These are phyloP conservation scores for Labroides dimidiatus DNA, from an alignment of 2,797 vertebrate species.

Conservation along the genomic window DNA sequence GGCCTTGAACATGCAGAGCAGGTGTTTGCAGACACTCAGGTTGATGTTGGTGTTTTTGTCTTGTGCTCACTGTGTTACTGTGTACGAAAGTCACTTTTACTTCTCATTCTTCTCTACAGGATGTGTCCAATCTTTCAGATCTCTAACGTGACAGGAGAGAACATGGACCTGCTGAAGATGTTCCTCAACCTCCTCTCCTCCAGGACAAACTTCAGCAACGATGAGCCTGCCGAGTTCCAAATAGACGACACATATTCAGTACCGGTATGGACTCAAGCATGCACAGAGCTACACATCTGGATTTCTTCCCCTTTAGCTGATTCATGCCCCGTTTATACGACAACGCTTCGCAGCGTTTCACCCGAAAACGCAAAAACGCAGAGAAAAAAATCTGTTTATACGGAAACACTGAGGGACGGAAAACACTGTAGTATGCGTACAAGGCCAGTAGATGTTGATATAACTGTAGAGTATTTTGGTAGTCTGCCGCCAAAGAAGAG, in stretches of 20 bases:
- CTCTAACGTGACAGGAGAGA: slow-evolving; percentile 97
- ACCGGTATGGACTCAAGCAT: slow-evolving; percentile 80
- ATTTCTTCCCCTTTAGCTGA: not conserved
- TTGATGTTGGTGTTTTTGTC: not conserved
- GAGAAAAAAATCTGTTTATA: too few relatives aligned
- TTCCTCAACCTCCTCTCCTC: slow-evolving; percentile 97
- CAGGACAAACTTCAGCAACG: slow-evolving; percentile 92
- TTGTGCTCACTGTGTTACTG: not conserved
- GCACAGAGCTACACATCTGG: not conserved
- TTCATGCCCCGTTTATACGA: too few relatives aligned
- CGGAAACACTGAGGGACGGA: too few relatives aligned
- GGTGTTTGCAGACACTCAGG: not conserved
- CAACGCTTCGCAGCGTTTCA: too few relatives aligned
- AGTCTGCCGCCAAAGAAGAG: too few relatives aligned
- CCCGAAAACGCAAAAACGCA: too few relatives aligned
- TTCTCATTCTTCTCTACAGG: slow-evolving; percentile 57
- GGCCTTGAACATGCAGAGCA: not conserved
- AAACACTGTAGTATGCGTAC: too few relatives aligned
- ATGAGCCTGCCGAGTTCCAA: slow-evolving; percentile 97
- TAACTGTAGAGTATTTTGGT: too few relatives aligned
- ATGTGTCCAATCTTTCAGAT: slow-evolving; percentile 99
- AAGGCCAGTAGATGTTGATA: too few relatives aligned
- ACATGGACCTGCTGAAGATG: slow-evolving; percentile 97
- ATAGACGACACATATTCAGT: slow-evolving; percentile 99
- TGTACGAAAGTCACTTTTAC: not conserved